Evolutionary conservation across 2,113 vertebrate species (phyloP).

Genomic region (Psittacara wagleri): DNA sequence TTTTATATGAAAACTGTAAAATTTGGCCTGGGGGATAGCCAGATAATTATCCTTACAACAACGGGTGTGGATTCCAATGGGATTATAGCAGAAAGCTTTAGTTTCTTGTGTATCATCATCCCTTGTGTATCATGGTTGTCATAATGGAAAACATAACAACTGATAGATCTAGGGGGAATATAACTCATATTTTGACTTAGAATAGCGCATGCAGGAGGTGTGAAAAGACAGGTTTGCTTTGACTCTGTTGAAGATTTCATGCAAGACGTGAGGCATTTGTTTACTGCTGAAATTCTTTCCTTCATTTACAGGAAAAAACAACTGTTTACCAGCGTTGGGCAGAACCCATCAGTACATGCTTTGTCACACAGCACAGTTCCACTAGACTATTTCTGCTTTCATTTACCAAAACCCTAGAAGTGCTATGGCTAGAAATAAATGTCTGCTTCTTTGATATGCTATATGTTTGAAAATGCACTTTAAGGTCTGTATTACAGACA

Average conservation of each 20-base stretch:
- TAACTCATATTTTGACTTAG: constrained; percentile 2
- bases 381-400: neutral
- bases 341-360: neutral
- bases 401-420: constrained; percentile 1
- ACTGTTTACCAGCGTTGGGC: constrained; percentile 4
- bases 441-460: constrained; percentile 50
- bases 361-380: neutral
- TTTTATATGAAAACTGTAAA: constrained; percentile 80
- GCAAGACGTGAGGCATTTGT: constrained; percentile 9
- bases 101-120: neutral
- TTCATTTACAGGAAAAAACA: constrained; percentile 13
- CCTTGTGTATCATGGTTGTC: neutral
- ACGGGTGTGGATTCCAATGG: constrained; percentile 59
- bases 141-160: constrained; percentile 14
- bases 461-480: constrained; percentile 57
- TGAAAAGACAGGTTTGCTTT: constrained; percentile 26
- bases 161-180: neutral
- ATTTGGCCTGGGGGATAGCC: constrained; percentile 73
- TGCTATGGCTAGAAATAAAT: constrained; percentile 25
- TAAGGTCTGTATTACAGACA: constrained; percentile 41
- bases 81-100: constrained; percentile 7
- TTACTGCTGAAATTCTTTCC: constrained; percentile 21
- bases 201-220: neutral
- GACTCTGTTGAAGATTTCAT: constrained; percentile 30
- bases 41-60: constrained; percentile 81